Evolutionary conservation across 2,888 invertebrate species (phyloP).

Genomic region (Stomorhina lunata): DNA sequence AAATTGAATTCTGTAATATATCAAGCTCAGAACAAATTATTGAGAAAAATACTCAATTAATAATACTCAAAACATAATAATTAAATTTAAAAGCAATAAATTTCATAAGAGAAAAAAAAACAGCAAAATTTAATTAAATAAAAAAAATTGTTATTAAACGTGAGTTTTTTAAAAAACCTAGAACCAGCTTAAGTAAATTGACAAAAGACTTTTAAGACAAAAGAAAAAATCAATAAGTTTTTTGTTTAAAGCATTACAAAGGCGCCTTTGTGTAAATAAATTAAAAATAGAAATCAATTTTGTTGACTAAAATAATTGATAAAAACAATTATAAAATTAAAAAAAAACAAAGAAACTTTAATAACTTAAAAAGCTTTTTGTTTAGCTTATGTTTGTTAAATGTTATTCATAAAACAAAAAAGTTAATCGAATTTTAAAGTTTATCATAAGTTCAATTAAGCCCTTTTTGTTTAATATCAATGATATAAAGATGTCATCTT

Average conservation of each 20-base stretch:
- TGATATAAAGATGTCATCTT: not conserved
- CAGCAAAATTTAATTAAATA: slow-evolving; percentile 22
- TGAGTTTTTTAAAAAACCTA: not conserved
- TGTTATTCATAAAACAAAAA: too few relatives aligned
- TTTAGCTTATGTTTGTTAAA: slow-evolving; percentile 6
- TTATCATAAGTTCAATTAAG: too few relatives aligned
- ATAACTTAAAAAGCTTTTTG: too few relatives aligned
- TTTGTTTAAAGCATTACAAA: slow-evolving; percentile 6
- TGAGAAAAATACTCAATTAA: slow-evolving; percentile 25
- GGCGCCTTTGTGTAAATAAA: slow-evolving; percentile 27
- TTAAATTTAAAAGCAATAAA: slow-evolving; percentile 29
- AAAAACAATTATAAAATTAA: not conserved
- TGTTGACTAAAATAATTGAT: not conserved
- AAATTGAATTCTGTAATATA: slow-evolving; percentile 10
- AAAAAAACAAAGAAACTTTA: too few relatives aligned
- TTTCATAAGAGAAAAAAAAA: not conserved
- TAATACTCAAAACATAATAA: slow-evolving; percentile 42
- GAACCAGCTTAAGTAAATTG: slow-evolving; percentile 18
- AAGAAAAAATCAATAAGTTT: not conserved
- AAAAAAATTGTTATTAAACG: not conserved
- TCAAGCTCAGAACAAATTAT: not conserved
- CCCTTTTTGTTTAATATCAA: too few relatives aligned
- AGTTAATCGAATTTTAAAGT: too few relatives aligned
- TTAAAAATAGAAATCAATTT: not conserved
- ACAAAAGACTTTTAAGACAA: not conserved